Percentiles rank a stretch among this genome's conserved stretches.
Conservation (phyloP, 2,797 vertebrate genomes). For the Bradypus variegatus region DNA sequence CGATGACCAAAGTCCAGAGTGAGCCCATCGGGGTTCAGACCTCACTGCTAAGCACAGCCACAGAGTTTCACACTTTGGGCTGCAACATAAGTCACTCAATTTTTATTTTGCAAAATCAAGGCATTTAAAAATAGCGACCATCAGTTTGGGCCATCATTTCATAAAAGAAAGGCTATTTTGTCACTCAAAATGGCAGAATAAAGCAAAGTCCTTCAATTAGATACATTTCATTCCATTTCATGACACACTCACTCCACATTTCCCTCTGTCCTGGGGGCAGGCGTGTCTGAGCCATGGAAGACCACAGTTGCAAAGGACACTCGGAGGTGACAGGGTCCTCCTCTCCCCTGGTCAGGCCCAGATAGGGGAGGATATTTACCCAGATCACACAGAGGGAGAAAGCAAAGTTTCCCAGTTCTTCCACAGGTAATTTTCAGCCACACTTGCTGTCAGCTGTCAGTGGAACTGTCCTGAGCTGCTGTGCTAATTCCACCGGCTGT, state of each 20-base stretch:
- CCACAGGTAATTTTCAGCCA: not conserved
- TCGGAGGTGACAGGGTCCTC: not conserved
- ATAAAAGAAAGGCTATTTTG: not conserved
- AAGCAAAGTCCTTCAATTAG: not conserved
- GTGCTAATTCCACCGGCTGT: conserved; percentile 46
- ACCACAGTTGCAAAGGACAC: not conserved
- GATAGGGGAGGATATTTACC: not conserved
- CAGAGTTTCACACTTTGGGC: not conserved
- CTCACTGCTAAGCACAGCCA: not conserved
- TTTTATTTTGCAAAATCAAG: not conserved
- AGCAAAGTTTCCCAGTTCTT: not conserved
- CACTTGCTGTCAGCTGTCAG: not conserved
- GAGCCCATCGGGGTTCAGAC: not conserved
- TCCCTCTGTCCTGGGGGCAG: fast-evolving
- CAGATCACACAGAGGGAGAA: not conserved
- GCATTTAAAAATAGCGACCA: not conserved
- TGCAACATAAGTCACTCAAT: not conserved
- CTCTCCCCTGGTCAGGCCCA: not conserved
- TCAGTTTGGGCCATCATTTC: not conserved
- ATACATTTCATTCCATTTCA: not conserved
- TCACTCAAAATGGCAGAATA: not conserved
- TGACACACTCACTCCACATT: not conserved
- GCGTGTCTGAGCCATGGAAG: not conserved
- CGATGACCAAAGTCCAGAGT: not conserved
- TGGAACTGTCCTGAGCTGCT: not conserved